Base-by-base conservation (phyloP, 2,888 invertebrate genomes). In the Ennomos fuscantarius region DNA sequence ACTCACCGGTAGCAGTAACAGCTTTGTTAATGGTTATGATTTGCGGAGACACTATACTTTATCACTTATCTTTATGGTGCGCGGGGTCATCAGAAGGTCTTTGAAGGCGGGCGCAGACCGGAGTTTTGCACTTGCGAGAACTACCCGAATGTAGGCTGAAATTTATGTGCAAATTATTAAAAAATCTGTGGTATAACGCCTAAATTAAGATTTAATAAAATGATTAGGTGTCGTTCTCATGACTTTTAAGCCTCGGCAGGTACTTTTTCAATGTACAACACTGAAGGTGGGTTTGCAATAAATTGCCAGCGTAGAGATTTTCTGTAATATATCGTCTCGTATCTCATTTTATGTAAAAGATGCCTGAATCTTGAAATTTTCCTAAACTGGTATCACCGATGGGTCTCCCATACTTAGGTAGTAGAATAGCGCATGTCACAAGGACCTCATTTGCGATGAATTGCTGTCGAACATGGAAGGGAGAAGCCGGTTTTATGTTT, bases 361-460 rank as follows among this genome's bases (percentile, higher is more conserved):
- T 24, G 3, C 24, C 24, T 24, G 24, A 24, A 24, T 24, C 24
- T 24, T 6, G 24, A 24, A 24, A 5, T 12, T n/a, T 31, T 32
- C 52, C 57, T 53, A 56, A 56, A 44, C 68, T 78, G 76, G 79
- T 69, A 85, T 73, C 76, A 72, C 77, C 55, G 71, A 69, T 72
- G 72, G 65, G 65, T 71, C 78, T 74, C 77, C 80, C 79, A 24
- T 42, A 50, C 24, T 31, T 82, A 79, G 73, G 72, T 78, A 81
- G 78, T 81, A 71, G 82, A 81, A 80, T 79, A 77, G 75, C 75
- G 71, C 76, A 77, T 74, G 79, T 80, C 81, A 72, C 76, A 72
- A 82, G 82, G 84, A 82, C 76, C 83, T 81, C 80, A 81, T 86
- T 86, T 84, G 79, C 82, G 83, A 85, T 81, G 82, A 81, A 84